These are phyloP conservation scores for Callyntrura sp. DNA, from an alignment of 2,888 invertebrate species.

Conservation along the genomic window DNA sequence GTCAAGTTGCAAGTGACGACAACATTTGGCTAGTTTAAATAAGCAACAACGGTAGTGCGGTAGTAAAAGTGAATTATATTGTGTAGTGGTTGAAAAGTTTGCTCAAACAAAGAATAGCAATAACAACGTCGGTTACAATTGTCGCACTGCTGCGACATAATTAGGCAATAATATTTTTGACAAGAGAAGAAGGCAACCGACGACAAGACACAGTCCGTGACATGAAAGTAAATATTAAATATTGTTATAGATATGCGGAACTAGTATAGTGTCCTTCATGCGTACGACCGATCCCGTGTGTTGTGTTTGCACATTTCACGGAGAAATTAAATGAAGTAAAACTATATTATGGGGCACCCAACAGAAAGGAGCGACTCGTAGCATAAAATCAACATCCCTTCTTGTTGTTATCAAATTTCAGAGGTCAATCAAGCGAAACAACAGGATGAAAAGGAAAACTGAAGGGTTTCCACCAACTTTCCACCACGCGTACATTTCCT, in stretches of 20 bases:
- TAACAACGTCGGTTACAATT: slow-evolving; percentile 54
- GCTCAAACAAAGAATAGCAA: slow-evolving; percentile 24
- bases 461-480: slow-evolving; percentile 19
- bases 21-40: slow-evolving; percentile 74
- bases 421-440: slow-evolving; percentile 57
- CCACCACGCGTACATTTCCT: not conserved
- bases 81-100: slow-evolving; percentile 49
- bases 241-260: not conserved
- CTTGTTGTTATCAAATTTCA: slow-evolving; percentile 53
- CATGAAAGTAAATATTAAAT: not conserved
- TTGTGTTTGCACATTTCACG: slow-evolving; percentile 11
- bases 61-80: slow-evolving; percentile 49
- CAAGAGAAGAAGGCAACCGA: slow-evolving; percentile 2
- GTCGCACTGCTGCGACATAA: slow-evolving; percentile 26
- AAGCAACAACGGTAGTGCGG: not conserved
- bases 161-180: slow-evolving; percentile 47
- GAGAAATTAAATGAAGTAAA: too few relatives aligned
- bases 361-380: not conserved
- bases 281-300: not conserved
- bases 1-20: slow-evolving; percentile 72
- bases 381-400: not conserved
- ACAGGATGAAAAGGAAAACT: not conserved
- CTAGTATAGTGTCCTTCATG: not conserved
- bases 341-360: not conserved
- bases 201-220: not conserved